Percentiles rank a stretch among this genome's conserved stretches.
Conservation (phyloP, 2,113 vertebrate species). For the Neogale vison region DNA sequence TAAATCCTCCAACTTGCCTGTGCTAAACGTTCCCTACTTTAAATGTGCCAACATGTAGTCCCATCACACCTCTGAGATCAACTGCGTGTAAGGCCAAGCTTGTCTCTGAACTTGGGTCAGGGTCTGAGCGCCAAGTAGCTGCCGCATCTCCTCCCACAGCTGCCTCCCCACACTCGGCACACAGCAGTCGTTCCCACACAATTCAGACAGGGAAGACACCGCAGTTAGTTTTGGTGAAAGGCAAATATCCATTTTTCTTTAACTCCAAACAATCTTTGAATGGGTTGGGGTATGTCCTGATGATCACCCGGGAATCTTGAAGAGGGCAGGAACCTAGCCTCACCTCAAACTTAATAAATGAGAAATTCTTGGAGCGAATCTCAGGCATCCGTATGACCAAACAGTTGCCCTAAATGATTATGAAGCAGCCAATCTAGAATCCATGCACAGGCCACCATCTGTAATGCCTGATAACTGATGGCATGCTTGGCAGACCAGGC, state of each 20-base stretch:
- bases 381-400: not conserved
- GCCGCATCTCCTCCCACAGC: no score
- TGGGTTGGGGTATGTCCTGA: not conserved
- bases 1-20: not conserved
- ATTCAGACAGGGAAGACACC: not conserved
- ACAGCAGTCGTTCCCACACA: not conserved
- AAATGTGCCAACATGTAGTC: not conserved
- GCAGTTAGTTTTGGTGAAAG: not conserved
- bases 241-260: not conserved
- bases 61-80: not conserved
- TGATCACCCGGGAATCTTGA: not conserved
- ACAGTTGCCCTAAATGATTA: not conserved
- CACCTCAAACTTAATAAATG: not conserved
- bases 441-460: not conserved
- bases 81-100: fast-evolving
- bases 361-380: not conserved
- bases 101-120: not conserved
- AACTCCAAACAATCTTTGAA: not conserved
- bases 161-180: not conserved
- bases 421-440: no score
- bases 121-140: not conserved
- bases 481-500: not conserved
- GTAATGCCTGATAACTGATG: not conserved
- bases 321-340: not conserved
- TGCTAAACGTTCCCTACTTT: not conserved